These are phyloP conservation scores for Coptotermes formosanus DNA, from an alignment of 1,140 invertebrate genomes.

Conservation along the genomic window DNA sequence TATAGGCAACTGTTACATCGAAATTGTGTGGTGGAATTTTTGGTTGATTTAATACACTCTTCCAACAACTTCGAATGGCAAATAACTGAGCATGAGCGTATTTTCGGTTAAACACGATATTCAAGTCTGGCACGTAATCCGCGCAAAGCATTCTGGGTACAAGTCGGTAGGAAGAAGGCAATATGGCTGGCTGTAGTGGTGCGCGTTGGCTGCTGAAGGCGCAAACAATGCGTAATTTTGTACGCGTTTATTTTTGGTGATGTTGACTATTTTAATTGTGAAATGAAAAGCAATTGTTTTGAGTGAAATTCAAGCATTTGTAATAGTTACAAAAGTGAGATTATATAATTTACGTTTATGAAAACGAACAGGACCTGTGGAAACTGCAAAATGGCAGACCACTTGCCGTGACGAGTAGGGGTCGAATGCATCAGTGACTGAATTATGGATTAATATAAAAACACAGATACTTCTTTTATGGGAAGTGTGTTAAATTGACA, in stretches of 20 bases:
- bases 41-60: neutral
- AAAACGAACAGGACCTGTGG: conserved; percentile 20
- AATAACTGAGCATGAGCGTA: conserved; percentile 30
- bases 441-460: neutral
- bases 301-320: neutral
- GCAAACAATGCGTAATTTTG: conserved; percentile 14
- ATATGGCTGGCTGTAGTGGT: conserved; percentile 33
- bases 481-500: neutral
- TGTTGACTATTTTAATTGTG: neutral
- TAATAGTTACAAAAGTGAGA: neutral
- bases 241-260: neutral
- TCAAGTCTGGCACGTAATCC: conserved; percentile 37
- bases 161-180: conserved; percentile 34
- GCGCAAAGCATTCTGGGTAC: conserved; percentile 36
- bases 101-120: conserved; percentile 34
- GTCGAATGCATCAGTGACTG: too few species aligned
- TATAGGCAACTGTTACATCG: neutral
- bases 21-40: neutral
- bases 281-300: neutral
- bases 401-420: conserved; percentile 31
- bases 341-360: neutral
- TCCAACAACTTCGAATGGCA: neutral
- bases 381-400: conserved; percentile 33
- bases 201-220: neutral
- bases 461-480: neutral